These are phyloP conservation scores for Microtus ochrogaster DNA, from an alignment of 2,113 vertebrate genomes.

Conservation along the genomic window DNA sequence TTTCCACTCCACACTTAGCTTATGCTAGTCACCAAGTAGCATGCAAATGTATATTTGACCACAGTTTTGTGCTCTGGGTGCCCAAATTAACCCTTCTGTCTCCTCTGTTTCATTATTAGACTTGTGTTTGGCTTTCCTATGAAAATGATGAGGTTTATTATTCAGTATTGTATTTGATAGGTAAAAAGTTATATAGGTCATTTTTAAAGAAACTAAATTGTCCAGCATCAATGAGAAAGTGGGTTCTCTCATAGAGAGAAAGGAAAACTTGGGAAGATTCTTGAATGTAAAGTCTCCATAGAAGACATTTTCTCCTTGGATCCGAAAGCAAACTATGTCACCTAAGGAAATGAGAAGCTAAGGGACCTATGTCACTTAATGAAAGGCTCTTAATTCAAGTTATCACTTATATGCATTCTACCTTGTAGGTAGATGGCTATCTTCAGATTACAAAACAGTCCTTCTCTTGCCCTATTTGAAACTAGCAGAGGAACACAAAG, in stretches of 20 bases:
- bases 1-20: neutral
- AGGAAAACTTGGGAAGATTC: neutral
- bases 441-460: constrained; percentile 19
- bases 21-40: neutral
- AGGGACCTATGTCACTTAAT: neutral
- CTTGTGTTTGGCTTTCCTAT: neutral
- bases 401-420: constrained; percentile 25
- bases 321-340: neutral
- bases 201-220: neutral
- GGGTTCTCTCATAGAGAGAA: neutral
- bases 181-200: neutral
- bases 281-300: constrained; percentile 35
- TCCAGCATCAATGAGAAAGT: neutral
- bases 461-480: neutral
- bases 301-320: constrained; percentile 35
- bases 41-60: neutral
- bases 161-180: neutral
- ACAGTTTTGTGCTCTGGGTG: neutral
- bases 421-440: neutral
- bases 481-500: neutral
- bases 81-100: neutral
- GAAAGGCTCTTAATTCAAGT: neutral
- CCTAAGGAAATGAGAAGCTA: neutral
- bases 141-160: neutral
- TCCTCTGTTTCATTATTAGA: neutral